phyloP scores from a whole-genome alignment of 2,113 vertebrate species.

The Mirza zaza region DNA sequence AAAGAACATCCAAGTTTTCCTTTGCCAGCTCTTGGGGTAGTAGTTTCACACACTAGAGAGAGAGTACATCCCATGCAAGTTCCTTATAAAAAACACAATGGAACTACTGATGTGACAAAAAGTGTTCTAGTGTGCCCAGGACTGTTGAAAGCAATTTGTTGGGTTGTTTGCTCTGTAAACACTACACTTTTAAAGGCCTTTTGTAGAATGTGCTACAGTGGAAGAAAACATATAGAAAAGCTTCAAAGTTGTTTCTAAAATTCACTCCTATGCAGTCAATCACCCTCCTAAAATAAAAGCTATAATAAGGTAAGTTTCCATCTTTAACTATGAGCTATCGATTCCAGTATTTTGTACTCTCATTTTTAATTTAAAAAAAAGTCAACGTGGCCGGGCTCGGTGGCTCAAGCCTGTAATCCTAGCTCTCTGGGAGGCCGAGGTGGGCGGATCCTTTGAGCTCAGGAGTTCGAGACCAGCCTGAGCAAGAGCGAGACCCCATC shows the following conservation, averaged over 20 bases:
- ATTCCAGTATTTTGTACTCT: neutral
- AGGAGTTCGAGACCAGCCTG: too few species aligned
- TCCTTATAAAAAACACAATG: neutral
- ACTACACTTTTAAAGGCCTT: neutral
- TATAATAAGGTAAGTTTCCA: neutral
- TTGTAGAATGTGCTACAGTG: neutral
- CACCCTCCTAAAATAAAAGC: neutral
- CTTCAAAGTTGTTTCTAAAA: neutral
- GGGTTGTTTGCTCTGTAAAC: neutral
- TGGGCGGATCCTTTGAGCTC: too few species aligned
- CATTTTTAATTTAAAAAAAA: neutral
- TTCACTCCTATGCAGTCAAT: neutral
- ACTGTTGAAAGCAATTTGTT: neutral
- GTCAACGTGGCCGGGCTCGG: too few species aligned
- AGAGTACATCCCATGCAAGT: neutral
- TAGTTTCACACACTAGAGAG: neutral
- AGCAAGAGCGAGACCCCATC: too few species aligned
- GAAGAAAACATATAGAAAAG: neutral
- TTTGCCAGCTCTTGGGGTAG: neutral
- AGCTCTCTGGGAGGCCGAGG: too few species aligned
- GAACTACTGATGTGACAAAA: neutral
- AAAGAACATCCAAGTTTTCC: neutral
- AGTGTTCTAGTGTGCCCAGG: neutral
- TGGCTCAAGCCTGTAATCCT: too few species aligned
- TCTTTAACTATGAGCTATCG: neutral